These are phyloP conservation scores for Brachynemurus nebulosus DNA, from an alignment of 2,888 invertebrate genomes.

Conservation along the genomic window DNA sequence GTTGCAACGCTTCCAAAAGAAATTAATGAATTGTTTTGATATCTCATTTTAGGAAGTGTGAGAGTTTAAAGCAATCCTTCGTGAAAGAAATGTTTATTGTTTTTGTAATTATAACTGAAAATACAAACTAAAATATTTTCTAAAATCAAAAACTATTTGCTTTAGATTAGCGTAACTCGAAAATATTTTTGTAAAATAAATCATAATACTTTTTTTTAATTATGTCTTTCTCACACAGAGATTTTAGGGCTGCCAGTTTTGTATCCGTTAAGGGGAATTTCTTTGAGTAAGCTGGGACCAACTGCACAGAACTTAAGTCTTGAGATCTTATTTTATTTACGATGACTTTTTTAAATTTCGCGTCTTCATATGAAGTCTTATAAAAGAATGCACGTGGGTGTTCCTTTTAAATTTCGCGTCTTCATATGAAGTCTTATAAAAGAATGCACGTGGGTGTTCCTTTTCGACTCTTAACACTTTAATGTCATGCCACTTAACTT, in stretches of 20 bases:
- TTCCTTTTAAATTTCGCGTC: constrained; percentile 8
- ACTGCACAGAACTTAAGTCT: not conserved
- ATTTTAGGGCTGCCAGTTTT: not conserved
- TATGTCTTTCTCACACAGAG: not conserved
- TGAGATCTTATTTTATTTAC: not conserved
- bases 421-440: constrained; percentile 13
- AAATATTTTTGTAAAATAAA: not conserved
- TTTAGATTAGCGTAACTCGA: not conserved
- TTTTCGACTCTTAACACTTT: constrained; percentile 14
- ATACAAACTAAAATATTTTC: not conserved
- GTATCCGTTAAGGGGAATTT: constrained; percentile 1
- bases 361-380: constrained; percentile 9
- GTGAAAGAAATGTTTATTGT: too few species aligned
- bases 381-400: constrained; percentile 14
- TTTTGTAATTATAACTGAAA: too few species aligned
- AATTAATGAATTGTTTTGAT: too few species aligned
- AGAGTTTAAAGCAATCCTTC: too few species aligned
- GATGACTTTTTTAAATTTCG: not conserved
- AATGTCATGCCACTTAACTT: constrained; percentile 15
- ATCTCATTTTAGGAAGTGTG: too few species aligned
- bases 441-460: constrained; percentile 12
- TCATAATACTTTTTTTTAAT: not conserved
- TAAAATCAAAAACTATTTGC: not conserved
- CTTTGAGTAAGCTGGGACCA: not conserved
- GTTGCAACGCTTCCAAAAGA: not conserved